These are phyloP conservation scores for Picus viridis DNA, from an alignment of 2,797 vertebrate genomes.

Conservation along the genomic window DNA sequence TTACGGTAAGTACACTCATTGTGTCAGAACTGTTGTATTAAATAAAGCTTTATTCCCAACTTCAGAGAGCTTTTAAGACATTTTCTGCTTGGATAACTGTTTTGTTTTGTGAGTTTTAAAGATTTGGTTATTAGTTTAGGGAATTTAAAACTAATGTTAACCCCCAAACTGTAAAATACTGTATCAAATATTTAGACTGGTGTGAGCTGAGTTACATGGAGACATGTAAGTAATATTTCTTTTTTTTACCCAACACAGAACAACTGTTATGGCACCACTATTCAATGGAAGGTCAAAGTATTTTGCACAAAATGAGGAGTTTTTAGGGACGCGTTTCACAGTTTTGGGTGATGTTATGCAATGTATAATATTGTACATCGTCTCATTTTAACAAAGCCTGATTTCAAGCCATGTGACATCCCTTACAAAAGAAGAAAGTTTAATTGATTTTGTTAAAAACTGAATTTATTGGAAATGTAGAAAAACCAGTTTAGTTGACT, in stretches of 20 bases:
- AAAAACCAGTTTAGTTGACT: not conserved
- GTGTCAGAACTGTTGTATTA: slow-evolving; percentile 74
- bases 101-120: slow-evolving; percentile 72
- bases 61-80: slow-evolving; percentile 74
- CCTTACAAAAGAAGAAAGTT: not conserved
- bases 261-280: slow-evolving; percentile 35
- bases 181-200: slow-evolving; percentile 70
- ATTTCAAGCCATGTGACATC: not conserved
- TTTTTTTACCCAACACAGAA: slow-evolving; percentile 39
- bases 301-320: slow-evolving; percentile 9
- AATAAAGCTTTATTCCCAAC: slow-evolving; percentile 73
- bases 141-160: slow-evolving; percentile 72
- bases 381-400: not conserved
- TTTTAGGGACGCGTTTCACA: not conserved
- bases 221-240: slow-evolving; percentile 41
- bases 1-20: slow-evolving; percentile 69
- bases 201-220: slow-evolving; percentile 42
- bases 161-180: slow-evolving; percentile 61
- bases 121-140: slow-evolving; percentile 62
- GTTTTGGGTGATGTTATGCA: not conserved
- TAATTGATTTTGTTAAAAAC: not conserved
- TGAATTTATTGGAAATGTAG: not conserved
- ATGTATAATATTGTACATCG: not conserved
- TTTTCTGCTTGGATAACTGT: slow-evolving; percentile 74
- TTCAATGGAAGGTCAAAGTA: slow-evolving; percentile 37